These are phyloP conservation scores for Troilus luridus DNA, from an alignment of 2,888 invertebrate genomes.

Conservation along the genomic window DNA sequence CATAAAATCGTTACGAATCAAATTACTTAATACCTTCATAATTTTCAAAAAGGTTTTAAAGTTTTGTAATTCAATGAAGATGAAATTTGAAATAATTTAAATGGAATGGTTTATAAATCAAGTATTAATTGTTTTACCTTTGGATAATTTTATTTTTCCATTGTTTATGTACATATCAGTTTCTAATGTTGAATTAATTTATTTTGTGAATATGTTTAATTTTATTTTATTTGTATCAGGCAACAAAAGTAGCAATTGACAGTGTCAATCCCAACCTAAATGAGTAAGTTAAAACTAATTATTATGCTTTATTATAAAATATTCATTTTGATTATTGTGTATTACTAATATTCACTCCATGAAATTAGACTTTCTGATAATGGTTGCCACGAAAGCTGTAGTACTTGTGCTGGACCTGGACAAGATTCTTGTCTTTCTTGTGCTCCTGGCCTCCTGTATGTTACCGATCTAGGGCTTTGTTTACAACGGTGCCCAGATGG, in stretches of 20 bases:
- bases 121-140: neutral
- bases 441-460: conserved; percentile 85
- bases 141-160: neutral
- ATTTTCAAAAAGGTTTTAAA: neutral
- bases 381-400: conserved; percentile 89
- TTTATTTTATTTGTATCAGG: conserved; percentile 52
- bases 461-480: conserved; percentile 88
- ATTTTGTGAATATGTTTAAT: neutral
- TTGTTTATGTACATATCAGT: neutral
- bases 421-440: conserved; percentile 89
- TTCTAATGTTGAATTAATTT: neutral
- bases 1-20: too few relatives aligned
- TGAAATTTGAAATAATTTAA: neutral
- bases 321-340: neutral
- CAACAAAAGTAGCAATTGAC: conserved; percentile 61
- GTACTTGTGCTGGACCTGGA: conserved; percentile 89
- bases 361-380: conserved; percentile 31
- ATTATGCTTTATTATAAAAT: neutral
- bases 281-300: conserved; percentile 57
- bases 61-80: neutral
- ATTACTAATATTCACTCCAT: neutral
- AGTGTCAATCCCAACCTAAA: conserved; percentile 59
- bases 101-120: neutral
- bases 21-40: neutral
- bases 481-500: conserved; percentile 91